These are phyloP conservation scores for Cactoblastis cactorum DNA, from an alignment of 2,888 invertebrate species.

Conservation along the genomic window DNA sequence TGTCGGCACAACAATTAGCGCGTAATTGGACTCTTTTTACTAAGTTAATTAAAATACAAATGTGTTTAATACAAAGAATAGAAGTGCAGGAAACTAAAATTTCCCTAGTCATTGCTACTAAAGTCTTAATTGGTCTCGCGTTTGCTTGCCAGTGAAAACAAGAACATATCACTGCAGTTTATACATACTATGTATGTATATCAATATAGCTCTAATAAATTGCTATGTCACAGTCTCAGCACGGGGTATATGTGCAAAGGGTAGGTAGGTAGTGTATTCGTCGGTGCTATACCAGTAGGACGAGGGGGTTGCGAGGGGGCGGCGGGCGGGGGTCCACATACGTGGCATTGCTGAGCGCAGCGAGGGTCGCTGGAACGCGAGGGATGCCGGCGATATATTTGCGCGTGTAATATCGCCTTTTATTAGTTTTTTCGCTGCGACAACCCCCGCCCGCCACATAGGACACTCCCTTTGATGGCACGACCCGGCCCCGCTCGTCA, in stretches of 20 bases:
- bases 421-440: constrained; percentile 74
- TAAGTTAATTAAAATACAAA: constrained; percentile 8
- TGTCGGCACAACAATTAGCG: constrained; percentile 6
- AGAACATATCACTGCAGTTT: neutral
- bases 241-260: no score
- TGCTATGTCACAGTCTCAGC: no score
- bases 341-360: constrained; percentile 23
- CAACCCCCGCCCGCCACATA: constrained; percentile 45
- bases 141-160: neutral
- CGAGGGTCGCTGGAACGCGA: constrained; percentile 19
- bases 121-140: constrained; percentile 5
- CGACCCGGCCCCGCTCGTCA: constrained; percentile 21
- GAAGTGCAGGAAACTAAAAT: neutral
- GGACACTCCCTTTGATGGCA: constrained; percentile 49
- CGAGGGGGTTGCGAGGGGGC: neutral
- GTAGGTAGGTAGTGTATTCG: neutral
- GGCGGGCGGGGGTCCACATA: constrained; percentile 17
- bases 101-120: neutral
- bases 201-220: no score
- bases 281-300: neutral
- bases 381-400: constrained; percentile 37
- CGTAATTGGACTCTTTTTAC: constrained; percentile 9
- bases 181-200: neutral
- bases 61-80: neutral
- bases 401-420: constrained; percentile 63